phyloP scores from a whole-genome alignment of 2,797 vertebrate genomes.

The Aldrovandia affinis region DNA sequence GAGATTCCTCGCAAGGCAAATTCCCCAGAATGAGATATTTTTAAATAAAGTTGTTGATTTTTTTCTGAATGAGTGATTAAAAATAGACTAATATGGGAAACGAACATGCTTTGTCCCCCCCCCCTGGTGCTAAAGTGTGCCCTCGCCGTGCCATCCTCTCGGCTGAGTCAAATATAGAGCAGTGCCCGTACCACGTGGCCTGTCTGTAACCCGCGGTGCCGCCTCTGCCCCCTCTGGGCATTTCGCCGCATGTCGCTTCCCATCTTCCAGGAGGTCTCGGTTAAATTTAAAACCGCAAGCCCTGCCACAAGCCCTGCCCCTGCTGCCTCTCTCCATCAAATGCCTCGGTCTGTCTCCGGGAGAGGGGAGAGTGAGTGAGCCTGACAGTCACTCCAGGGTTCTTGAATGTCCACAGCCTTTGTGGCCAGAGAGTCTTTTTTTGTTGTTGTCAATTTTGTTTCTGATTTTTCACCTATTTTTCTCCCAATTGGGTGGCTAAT shows the following conservation, averaged over 20 bases:
- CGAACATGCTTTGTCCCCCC: not conserved
- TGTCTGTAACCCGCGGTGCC: conserved; percentile 37
- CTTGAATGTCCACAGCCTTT: too few relatives aligned
- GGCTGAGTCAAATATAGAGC: conserved; percentile 47
- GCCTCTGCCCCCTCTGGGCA: conserved; percentile 43
- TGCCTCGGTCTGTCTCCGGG: too few relatives aligned
- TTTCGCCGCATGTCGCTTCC: conserved; percentile 40
- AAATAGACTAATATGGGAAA: conserved; percentile 16
- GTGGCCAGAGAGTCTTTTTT: too few relatives aligned
- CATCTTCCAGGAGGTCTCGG: conserved; percentile 39
- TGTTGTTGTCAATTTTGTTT: too few relatives aligned
- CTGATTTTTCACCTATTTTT: too few relatives aligned
- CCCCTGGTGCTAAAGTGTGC: conserved; percentile 26
- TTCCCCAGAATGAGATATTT: not conserved
- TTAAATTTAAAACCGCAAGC: conserved; percentile 47
- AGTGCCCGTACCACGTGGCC: conserved; percentile 37
- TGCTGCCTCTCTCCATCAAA: too few relatives aligned
- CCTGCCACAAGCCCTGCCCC: conserved; percentile 7
- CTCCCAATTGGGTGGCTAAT: too few relatives aligned
- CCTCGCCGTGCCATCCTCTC: conserved; percentile 32
- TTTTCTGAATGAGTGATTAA: not conserved
- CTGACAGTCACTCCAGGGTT: too few relatives aligned
- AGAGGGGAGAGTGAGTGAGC: too few relatives aligned
- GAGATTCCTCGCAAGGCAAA: not conserved
- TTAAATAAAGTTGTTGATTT: not conserved